These are phyloP conservation scores for Enteromius paludinosus DNA, from an alignment of 2,797 vertebrate species.

Conservation along the genomic window DNA sequence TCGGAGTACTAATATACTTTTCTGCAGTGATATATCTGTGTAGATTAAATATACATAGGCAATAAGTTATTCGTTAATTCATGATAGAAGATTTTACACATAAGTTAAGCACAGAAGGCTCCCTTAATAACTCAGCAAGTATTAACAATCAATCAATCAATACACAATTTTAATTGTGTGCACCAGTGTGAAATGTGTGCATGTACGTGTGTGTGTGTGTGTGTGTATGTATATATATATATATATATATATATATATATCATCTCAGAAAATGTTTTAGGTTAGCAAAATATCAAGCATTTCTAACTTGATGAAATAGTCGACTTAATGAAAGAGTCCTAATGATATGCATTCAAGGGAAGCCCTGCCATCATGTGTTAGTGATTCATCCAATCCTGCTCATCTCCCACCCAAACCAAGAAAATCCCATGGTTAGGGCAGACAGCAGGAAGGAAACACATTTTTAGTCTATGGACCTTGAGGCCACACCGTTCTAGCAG, in stretches of 20 bases:
- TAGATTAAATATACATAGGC: no score
- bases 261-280: no score
- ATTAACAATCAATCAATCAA: background rate
- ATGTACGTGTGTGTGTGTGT: no score
- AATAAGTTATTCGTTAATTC: no score
- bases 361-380: background rate
- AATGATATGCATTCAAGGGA: constrained; percentile 1
- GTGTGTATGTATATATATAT: no score
- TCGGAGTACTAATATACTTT: background rate
- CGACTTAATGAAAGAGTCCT: background rate
- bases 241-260: no score
- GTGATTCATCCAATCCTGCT: constrained; percentile 36
- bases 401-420: constrained; percentile 22
- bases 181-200: background rate
- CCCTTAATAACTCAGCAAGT: background rate
- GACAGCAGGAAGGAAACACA: constrained; percentile 49
- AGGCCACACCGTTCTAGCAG: constrained; percentile 42
- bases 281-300: background rate
- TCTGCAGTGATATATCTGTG: background rate
- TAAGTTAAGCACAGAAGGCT: background rate
- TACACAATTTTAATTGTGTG: background rate
- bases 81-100: background rate
- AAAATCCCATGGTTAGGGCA: constrained; percentile 40
- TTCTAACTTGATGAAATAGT: background rate
- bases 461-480: constrained; percentile 47